Evolutionary conservation across 1,140 invertebrate species (phyloP), one percentile per base, ranked within the genome.

Genomic region (Littorina saxatilis): DNA sequence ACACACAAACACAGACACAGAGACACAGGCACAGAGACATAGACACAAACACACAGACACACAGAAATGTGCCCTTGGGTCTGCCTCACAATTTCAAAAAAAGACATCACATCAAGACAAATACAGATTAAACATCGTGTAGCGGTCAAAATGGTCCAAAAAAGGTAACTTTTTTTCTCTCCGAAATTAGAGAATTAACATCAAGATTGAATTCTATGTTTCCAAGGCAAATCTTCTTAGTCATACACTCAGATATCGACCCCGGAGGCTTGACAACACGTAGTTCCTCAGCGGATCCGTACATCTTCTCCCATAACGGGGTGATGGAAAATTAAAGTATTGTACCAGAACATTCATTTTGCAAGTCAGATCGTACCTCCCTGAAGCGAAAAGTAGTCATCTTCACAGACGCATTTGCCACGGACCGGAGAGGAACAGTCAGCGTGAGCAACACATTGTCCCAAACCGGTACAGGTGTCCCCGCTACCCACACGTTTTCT

Each of bases 381-480:
- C 0, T 76, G 47, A 17, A 74, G 76, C 70, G 37, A 55, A 43
- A 73, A 83, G 43, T 47, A 83, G 13, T 73, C 47, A 9, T 58
- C 37, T 9, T 75, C 79, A 70, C 82, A 83, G n/a, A 68, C 50
- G 32, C 82, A 83, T 29, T 68, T 74, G 2, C 82, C 82, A n/a
- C 73, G n/a, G 15, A 83, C 78, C 23, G 73, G 55, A 2, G 78
- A 77, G 0, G 78, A 80, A 55, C 82, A 83, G 50, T 80, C 73
- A 2, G 82, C 72, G n/a, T 77, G 17, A 27, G n/a, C 35, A 27
- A 83, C 70, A 73, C 79, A 81, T 52, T 81, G 79, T 7, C 79
- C 52, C 52, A 23, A n/a, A 17, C 52, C 68, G 7, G 50, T 72
- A 27, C 79, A 81, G 15, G 79, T 81, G 39, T 74, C 79, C 1